Conservation (phyloP, 2,888 invertebrate genomes). For the Mechanitis messenoides region DNA sequence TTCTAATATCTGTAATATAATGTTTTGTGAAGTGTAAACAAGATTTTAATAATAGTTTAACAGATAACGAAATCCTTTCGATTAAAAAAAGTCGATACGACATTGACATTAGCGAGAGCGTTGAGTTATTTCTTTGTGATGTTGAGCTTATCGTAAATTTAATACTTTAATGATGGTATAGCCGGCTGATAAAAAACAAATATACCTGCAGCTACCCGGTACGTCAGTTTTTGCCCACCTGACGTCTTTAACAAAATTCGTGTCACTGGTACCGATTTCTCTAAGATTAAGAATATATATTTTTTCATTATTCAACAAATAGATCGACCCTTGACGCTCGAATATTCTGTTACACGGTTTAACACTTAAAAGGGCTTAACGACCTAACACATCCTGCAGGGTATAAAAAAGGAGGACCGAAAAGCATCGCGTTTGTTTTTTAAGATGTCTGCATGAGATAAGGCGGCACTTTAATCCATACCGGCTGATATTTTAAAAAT, state of each 20-base stretch:
- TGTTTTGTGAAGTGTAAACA: conserved; percentile 3
- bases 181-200: conserved; percentile 57
- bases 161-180: conserved; percentile 69
- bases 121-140: conserved; percentile 44
- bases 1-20: background rate
- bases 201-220: conserved; percentile 54
- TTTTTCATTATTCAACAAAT: conserved; percentile 73
- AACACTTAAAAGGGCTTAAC: conserved; percentile 78
- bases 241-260: conserved; percentile 73
- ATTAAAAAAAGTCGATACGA: conserved; percentile 2
- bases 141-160: conserved; percentile 63
- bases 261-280: conserved; percentile 74
- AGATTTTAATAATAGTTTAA: conserved; percentile 1
- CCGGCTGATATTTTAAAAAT: conserved; percentile 76
- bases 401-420: conserved; percentile 69
- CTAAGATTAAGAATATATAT: conserved; percentile 65
- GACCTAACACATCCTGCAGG: conserved; percentile 77
- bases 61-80: conserved; percentile 4
- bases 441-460: conserved; percentile 75
- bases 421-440: conserved; percentile 75
- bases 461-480: conserved; percentile 75
- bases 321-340: conserved; percentile 73
- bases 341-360: conserved; percentile 77
- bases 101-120: conserved; percentile 34
- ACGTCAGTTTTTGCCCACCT: conserved; percentile 69